These are phyloP conservation scores for Capitella teleta DNA, from an alignment of 1,140 invertebrate species.

Conservation along the genomic window DNA sequence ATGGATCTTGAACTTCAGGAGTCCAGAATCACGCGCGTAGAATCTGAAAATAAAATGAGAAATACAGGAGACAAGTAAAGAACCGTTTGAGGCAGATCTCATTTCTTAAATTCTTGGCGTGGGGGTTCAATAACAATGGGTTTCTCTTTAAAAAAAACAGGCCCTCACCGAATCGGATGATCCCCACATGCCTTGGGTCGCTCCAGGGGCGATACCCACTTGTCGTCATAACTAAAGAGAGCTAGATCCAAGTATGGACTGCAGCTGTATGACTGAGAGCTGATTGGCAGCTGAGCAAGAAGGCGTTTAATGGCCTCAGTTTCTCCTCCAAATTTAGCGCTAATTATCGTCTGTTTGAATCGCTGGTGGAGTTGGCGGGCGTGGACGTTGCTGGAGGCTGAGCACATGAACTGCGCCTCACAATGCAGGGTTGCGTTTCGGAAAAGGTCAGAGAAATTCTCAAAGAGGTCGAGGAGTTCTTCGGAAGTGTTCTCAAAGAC, in stretches of 20 bases:
- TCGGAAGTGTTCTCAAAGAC: constrained; percentile 85
- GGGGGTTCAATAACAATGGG: too few species aligned
- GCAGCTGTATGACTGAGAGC: constrained; percentile 82
- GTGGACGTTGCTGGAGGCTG: constrained; percentile 81
- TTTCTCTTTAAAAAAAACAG: neutral
- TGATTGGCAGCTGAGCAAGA: constrained; percentile 83
- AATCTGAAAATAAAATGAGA: constrained; percentile 61
- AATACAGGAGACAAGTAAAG: neutral
- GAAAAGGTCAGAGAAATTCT: constrained; percentile 87
- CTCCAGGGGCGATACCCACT: constrained; percentile 90
- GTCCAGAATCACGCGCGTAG: constrained; percentile 75
- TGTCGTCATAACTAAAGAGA: constrained; percentile 91
- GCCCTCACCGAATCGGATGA: constrained; percentile 72
- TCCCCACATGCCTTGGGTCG: constrained; percentile 86
- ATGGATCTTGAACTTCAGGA: constrained; percentile 80
- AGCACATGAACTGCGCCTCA: constrained; percentile 76
- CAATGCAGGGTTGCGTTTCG: constrained; percentile 69
- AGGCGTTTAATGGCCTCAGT: constrained; percentile 80
- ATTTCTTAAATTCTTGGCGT: too few species aligned
- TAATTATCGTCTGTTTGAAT: constrained; percentile 79
- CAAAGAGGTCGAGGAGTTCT: constrained; percentile 71
- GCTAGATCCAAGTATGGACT: constrained; percentile 87
- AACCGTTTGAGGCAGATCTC: neutral
- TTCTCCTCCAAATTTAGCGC: constrained; percentile 62
- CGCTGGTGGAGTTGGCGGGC: constrained; percentile 60